phyloP scores from a whole-genome alignment of 2,797 vertebrate genomes.

The Micropoecilia bifurca region DNA sequence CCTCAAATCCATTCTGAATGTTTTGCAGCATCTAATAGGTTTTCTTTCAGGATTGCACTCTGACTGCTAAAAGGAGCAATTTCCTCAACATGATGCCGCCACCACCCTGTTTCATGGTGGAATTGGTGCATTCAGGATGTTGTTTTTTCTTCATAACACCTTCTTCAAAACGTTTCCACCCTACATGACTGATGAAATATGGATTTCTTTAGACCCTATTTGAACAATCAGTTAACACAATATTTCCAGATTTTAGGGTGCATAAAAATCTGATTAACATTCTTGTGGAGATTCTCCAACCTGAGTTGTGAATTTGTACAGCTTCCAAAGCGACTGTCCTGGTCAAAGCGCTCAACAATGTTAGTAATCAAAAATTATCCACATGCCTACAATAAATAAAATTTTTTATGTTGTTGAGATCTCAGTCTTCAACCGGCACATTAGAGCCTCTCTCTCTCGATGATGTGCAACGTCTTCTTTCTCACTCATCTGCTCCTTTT shows the following conservation, averaged over 20 bases:
- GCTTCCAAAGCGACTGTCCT: not conserved
- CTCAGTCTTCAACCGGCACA: slow-evolving; percentile 26
- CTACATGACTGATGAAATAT: not conserved
- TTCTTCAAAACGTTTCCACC: not conserved
- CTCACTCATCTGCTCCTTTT: slow-evolving; percentile 40
- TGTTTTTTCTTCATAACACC: not conserved
- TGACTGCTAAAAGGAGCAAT: not conserved
- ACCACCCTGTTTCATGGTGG: not conserved
- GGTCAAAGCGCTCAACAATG: not conserved
- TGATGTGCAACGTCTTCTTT: slow-evolving; percentile 27
- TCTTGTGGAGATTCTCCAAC: not conserved
- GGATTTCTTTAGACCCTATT: not conserved
- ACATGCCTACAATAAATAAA: not conserved
- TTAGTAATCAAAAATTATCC: not conserved
- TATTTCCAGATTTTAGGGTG: not conserved
- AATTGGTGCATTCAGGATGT: not conserved
- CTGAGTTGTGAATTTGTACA: not conserved
- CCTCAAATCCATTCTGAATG: not conserved
- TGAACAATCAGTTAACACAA: not conserved
- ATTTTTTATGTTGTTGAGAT: slow-evolving; percentile 34
- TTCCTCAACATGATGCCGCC: not conserved
- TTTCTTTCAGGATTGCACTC: not conserved
- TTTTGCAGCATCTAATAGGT: not conserved
- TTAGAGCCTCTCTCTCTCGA: slow-evolving; percentile 41
- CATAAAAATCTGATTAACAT: not conserved